Evolutionary conservation across 2,888 invertebrate genomes (phyloP).

Genomic region (Bugula neritina): DNA sequence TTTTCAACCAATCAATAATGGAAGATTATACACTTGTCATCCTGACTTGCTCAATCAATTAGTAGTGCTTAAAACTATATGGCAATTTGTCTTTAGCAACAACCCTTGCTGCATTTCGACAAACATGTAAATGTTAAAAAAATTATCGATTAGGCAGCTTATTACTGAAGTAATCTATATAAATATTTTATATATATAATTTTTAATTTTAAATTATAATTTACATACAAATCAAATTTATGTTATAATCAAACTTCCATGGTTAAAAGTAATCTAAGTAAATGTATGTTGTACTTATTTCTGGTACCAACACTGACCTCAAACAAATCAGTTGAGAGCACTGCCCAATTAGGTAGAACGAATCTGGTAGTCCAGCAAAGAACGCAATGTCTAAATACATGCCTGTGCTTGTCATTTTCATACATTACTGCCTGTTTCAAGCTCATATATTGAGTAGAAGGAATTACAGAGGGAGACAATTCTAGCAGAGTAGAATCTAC

Average conservation of each 20-base stretch:
- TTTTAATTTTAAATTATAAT: not conserved
- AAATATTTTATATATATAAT: slow-evolving; percentile 26
- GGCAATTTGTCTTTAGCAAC: too few relatives aligned
- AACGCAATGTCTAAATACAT: slow-evolving; percentile 16
- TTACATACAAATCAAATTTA: not conserved
- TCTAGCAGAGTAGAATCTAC: slow-evolving; percentile 8
- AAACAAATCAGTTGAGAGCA: not conserved
- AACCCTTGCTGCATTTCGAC: too few relatives aligned
- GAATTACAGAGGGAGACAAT: not conserved
- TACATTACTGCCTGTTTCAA: not conserved
- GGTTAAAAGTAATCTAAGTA: not conserved
- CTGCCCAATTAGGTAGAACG: slow-evolving; percentile 20
- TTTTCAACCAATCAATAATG: too few relatives aligned
- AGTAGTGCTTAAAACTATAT: too few relatives aligned
- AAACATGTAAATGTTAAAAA: too few relatives aligned
- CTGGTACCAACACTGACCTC: slow-evolving; percentile 24
- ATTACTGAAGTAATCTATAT: too few relatives aligned
- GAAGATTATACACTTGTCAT: too few relatives aligned
- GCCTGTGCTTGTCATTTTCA: slow-evolving; percentile 3
- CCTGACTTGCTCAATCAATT: too few relatives aligned
- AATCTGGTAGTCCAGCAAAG: slow-evolving; percentile 21
- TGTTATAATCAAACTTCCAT: not conserved
- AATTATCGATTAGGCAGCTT: too few relatives aligned
- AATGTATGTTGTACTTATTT: too few relatives aligned
- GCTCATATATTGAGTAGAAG: slow-evolving; percentile 8